Evolutionary conservation across 1,140 invertebrate genomes (phyloP).

Genomic region (Pomacea maculata): DNA sequence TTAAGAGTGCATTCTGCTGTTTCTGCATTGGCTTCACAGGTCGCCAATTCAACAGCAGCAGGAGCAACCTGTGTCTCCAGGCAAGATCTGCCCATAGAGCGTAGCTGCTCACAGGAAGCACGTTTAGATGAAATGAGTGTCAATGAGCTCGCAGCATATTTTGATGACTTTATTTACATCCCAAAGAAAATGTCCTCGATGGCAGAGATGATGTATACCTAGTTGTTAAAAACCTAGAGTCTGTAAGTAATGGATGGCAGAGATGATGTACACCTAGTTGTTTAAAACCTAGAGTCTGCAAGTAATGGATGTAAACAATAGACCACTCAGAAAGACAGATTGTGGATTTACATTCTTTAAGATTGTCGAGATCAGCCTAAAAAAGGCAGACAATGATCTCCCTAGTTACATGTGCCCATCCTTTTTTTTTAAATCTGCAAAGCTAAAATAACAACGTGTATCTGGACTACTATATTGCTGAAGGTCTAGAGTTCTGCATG

Average conservation of each 20-base stretch:
- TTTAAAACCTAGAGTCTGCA: neutral
- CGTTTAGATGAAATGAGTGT: constrained; percentile 55
- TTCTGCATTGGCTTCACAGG: constrained; percentile 3
- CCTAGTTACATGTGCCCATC: too few relatives aligned
- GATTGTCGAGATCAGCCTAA: too few relatives aligned
- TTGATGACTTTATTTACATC: constrained; percentile 63
- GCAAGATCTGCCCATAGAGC: constrained; percentile 28
- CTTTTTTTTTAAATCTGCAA: too few relatives aligned
- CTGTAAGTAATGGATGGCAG: too few relatives aligned
- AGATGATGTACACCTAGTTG: too few relatives aligned
- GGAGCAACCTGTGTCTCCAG: neutral
- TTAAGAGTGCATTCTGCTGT: constrained; percentile 13
- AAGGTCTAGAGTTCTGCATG: too few relatives aligned
- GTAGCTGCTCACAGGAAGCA: constrained; percentile 58
- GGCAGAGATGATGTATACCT: constrained; percentile 66
- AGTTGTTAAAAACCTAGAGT: constrained; percentile 9
- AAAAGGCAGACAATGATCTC: too few relatives aligned
- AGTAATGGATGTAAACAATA: too few relatives aligned
- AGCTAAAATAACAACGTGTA: too few relatives aligned
- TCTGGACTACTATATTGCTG: too few relatives aligned
- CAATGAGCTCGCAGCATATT: constrained; percentile 63
- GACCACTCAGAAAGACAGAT: too few relatives aligned
- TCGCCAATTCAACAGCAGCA: neutral
- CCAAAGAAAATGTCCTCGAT: constrained; percentile 65
- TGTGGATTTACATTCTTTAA: too few relatives aligned